Evolutionary conservation across 2,888 invertebrate genomes (phyloP), one percentile per base, ranked within the genome.

Genomic region (Limnephilus lunatus): DNA sequence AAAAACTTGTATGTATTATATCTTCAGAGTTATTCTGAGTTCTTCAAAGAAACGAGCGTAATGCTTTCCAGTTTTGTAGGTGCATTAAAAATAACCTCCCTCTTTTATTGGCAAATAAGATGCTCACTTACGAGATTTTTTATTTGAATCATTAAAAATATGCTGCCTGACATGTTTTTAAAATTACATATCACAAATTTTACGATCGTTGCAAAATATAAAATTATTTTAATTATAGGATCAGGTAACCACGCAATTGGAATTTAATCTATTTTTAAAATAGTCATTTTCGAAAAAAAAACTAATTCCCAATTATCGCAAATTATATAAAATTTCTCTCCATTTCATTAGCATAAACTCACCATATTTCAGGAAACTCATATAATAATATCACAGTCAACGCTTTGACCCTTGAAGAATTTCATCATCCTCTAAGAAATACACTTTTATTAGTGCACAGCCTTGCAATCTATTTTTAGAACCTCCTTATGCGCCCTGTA

Each of bases 1-100:
- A 86, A 68, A 32, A 89, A 25, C 14, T 81, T 80, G 35, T 80
- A 68, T 80, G 32, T 89, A 87, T 87, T 48, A 53, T 32, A 68
- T 87, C 30, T 25, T 88, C n/a, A 3, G 80, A 35, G 7, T 39
- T 89, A 35, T 89, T 53, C 35, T 31, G 32, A 31, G 53, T 15
- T 25, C 12, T 88, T 44, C 30, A 35, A 86, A 44, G 86, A 48
- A 35, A 32, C 15, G 32, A 15, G 35, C 83, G 83, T 25, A 83
- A 83, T 83, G 14, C 39, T 68, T 25, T 68, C 25, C 68, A 68
- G 68, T 68, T 68, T 68, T 68, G 68, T 68, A 5, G 25, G n/a
- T 68, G 68, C 68, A 68, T 68, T 68, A n/a, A 68, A 68, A 68
- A 68, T 25, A 68, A 68, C 68, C 68, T 68, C 25, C n/a, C 25